Evolutionary conservation across 2,113 vertebrate genomes (phyloP).

Genomic region (Anseranas semipalmata): DNA sequence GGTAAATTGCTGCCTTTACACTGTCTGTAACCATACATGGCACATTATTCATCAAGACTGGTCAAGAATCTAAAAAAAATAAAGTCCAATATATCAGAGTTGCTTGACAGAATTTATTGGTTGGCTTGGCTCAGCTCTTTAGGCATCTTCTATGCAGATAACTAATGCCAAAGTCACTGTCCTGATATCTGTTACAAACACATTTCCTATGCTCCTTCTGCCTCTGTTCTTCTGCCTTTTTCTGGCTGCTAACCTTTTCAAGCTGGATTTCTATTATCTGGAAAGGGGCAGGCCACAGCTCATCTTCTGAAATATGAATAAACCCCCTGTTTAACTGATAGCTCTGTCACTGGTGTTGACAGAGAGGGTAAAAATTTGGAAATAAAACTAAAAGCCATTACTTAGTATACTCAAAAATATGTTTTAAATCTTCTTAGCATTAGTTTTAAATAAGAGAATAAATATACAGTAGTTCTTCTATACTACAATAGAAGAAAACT

Average conservation of each 20-base stretch:
- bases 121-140: conserved; percentile 42
- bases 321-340: conserved; percentile 34
- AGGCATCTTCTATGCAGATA: conserved; percentile 31
- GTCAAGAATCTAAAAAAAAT: conserved; percentile 28
- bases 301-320: conserved; percentile 48
- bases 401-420: neutral
- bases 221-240: conserved; percentile 30
- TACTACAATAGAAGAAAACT: neutral
- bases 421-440: neutral
- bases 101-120: conserved; percentile 52
- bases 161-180: conserved; percentile 56
- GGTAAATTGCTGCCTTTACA: conserved; percentile 54
- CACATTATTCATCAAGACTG: conserved; percentile 44
- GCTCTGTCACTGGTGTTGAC: conserved; percentile 15
- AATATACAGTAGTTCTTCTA: neutral
- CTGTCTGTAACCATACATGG: conserved; percentile 11
- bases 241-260: conserved; percentile 65
- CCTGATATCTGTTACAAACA: conserved; percentile 55
- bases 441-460: neutral
- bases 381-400: neutral
- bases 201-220: conserved; percentile 45
- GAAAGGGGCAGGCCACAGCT: conserved; percentile 30
- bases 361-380: neutral
- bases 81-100: neutral
- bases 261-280: conserved; percentile 48